Base-by-base conservation (phyloP, 92 coral and sea anemone genomes). In the Porites evermanni region DNA sequence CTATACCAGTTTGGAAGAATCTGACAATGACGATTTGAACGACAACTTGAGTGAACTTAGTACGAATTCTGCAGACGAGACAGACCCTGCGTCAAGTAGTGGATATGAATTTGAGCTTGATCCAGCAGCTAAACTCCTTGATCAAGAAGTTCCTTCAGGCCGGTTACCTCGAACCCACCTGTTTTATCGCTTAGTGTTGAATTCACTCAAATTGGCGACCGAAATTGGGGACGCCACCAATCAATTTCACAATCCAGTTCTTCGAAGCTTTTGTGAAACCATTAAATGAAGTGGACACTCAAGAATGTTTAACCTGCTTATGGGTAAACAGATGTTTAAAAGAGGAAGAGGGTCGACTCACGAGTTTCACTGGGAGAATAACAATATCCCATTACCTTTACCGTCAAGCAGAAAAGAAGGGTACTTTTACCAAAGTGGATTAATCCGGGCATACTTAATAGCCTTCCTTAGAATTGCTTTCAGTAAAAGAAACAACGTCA, bases 101-200 rank as follows among this genome's bases (percentile, higher is more conserved):
- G 76, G 77, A 6, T 17, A 18, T 16, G 67, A 80, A 47, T 9
- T 44, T 50, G 85, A 80, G 16, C 47, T 67, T 1, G 85, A 80
- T 13, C 85, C 67, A 69, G 85, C 76, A 10, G 76, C 76, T 10
- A 80, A 53, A 18, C 83, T 79, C 18, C 83, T 79, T 8, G 83
- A 64, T 20, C 72, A 78, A 26, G 83, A 80, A 67, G 76, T 80
- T 4, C 75, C 54, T 53, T 80, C 75, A 12, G 85, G 85, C 16
- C 50, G 76, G 12, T 76, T 80, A 12, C 64, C 85, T 9, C 76
- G 23, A 44, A 8, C 7, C 1, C 85, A 80, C 53, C 47, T 80
- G 18, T 69, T 80, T 53, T 60, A 80, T 80, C 76, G 75, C 61
- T 66, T 80, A n/a, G 64, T 80, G 16, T 6, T 20, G 8, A 47